phyloP scores from a whole-genome alignment of 2,797 vertebrate genomes.

The Delichon dasypus region DNA sequence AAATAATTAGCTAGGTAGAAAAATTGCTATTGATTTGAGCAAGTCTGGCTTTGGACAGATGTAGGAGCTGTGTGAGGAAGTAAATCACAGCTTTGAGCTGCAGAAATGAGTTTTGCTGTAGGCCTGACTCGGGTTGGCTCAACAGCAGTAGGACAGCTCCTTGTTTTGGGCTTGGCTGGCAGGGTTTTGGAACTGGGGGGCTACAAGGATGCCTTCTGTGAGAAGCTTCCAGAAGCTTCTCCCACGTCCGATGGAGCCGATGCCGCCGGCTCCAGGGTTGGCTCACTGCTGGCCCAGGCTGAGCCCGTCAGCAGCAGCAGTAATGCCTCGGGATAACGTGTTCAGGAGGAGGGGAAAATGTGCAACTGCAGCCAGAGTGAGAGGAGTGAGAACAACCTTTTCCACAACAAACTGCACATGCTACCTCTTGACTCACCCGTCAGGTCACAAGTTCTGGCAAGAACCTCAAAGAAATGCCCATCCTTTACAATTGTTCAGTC shows the following conservation, averaged over 20 bases:
- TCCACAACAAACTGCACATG: background rate
- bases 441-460: background rate
- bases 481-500: background rate
- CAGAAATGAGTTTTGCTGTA: background rate
- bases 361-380: background rate
- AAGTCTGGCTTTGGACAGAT: background rate
- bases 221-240: background rate
- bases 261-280: rapidly evolving
- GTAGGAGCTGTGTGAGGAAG: background rate
- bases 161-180: background rate
- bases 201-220: rapidly evolving
- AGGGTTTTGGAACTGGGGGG: background rate
- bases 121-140: background rate
- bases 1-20: background rate
- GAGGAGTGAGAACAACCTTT: background rate
- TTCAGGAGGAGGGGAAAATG: background rate
- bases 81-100: background rate
- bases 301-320: background rate
- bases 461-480: background rate
- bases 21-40: background rate
- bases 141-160: background rate
- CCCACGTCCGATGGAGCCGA: rapidly evolving
- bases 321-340: rapidly evolving
- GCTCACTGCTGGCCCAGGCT: background rate
- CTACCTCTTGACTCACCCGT: background rate